These are phyloP conservation scores for Acronicta alni DNA, from an alignment of 2,888 invertebrate species.

Conservation along the genomic window DNA sequence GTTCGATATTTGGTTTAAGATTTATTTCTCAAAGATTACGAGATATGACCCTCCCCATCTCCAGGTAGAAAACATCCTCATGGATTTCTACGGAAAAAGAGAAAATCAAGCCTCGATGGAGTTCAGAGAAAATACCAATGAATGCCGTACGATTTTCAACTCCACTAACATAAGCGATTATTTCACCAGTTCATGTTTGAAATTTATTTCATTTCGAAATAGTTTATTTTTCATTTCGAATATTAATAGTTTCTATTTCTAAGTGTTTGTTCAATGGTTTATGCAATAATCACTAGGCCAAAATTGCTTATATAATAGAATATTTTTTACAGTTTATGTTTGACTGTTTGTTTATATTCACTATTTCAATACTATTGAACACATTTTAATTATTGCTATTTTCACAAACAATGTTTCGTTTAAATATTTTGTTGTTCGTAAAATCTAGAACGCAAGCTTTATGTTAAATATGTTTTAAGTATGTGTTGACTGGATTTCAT, in stretches of 20 bases:
- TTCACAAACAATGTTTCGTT: conserved; percentile 10
- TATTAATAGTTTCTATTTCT: conserved; percentile 43
- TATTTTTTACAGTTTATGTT: conserved; percentile 32
- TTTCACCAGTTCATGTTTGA: conserved; percentile 15
- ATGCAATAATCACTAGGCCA: conserved; percentile 24
- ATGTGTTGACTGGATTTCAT: conserved; percentile 7
- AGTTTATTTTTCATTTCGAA: conserved; percentile 31
- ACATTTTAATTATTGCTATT: conserved; percentile 31
- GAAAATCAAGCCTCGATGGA: too few relatives aligned
- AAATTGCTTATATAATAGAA: conserved; percentile 36
- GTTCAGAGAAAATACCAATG: background rate
- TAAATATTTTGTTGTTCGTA: conserved; percentile 5
- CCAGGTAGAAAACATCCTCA: too few relatives aligned
- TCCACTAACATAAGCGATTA: background rate
- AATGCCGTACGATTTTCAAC: background rate
- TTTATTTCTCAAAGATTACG: too few relatives aligned
- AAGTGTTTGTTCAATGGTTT: conserved; percentile 23
- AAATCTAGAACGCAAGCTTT: conserved; percentile 8
- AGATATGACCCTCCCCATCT: too few relatives aligned
- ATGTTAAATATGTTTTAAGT: background rate
- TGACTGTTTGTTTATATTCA: conserved; percentile 26
- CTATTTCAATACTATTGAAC: conserved; percentile 32
- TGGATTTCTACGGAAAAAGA: too few relatives aligned
- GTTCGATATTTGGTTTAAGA: too few relatives aligned
- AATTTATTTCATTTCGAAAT: conserved; percentile 26